Evolutionary conservation across 2,888 invertebrate genomes (phyloP), one percentile per base, ranked within the genome.

Genomic region (Microplitis manilae): DNA sequence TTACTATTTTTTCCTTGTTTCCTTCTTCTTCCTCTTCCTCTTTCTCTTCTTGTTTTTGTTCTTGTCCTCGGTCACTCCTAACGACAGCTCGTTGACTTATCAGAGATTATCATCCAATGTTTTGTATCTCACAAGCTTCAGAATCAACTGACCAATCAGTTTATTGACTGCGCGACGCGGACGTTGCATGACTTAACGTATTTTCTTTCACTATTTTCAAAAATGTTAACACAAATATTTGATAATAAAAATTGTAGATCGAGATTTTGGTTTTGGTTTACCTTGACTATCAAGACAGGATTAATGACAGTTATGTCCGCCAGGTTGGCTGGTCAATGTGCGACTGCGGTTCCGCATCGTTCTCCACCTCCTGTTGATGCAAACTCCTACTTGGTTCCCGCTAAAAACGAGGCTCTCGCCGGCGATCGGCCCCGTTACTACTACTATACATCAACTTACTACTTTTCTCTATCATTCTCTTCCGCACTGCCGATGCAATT

Each of bases 261-360:
- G 30, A n/a, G n/a, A n/a, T n/a, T n/a, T n/a, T 74, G 59, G 72
- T 77, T 50, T 7, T 17, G 50, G n/a, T 30, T 30, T 61, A 5
- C 13, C 40, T 30, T 70, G 68, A 77, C 76, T 75, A 80, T 78
- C 60, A 77, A 20, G 38, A 20, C 39, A 78, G 69, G 30, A 39
- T 41, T 72, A 59, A 20, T 59, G 67, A 20, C 30, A 13, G 72
- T 61, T 71, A 79, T 80, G 81, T 83, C 84, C 82, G 83, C 73
- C 74, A 79, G 75, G 83, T 81, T 75, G 83, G 84, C 82, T 81
- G 85, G 85, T 83, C 85, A 82, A 85, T 83, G 83, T 84, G 83
- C 85, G 85, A 87, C 87, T 87, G 86, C 80, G 80, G 82, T 79
- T 79, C 77, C 80, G 79, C 82, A 81, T 85, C 73, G 77, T 69